Base-by-base conservation (phyloP, 2,113 vertebrate genomes). In the Anolis sagrei region DNA sequence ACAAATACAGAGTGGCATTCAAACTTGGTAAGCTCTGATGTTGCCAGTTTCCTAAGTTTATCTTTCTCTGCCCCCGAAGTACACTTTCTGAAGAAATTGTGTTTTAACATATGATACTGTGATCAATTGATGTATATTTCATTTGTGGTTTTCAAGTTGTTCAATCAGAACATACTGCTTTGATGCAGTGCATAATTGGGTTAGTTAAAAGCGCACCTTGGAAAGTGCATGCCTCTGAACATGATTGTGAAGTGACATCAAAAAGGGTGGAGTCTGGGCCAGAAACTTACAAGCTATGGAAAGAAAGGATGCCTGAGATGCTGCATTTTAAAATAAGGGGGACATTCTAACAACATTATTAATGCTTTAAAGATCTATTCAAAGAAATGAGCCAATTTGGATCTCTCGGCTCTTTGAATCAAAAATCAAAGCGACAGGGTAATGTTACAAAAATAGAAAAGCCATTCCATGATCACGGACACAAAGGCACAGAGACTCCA, bases 141-240 rank as follows among this genome's bases (percentile, higher is more conserved):
- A 95, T 90, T 93, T 93, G 90, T 90, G 79, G 80, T 89, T 94
- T 95, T 95, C 89, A 95, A 87, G 83, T 94, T 93, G 90, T 93
- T 93, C 81, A 77, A 62, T 88, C 89, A 80, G 91, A 94, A 88
- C 48, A 39, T 86, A 23, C 79, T 75, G 87, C 89, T 95, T 92
- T 94, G 86, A 95, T 93, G 89, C 66, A 84, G 49, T 90, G 74
- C 86, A 87, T 92, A 93, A 91, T 84, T 89, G 88, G 76, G 54
- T 44, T 32, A 84, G 84, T 90, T 92, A 78, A 89, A 93, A 95
- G 88, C 25, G 83, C 87, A 86, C 72, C 89, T 88, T 86, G 48
- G 74, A 92, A 93, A 94, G 91, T 44, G 16, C 91, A 87, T 87
- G 75, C 66, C 86, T 80, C 89, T 91, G 36, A 89, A 90, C 87